Conservation (phyloP, 2,888 invertebrate genomes). For the Deilephila elpenor region DNA sequence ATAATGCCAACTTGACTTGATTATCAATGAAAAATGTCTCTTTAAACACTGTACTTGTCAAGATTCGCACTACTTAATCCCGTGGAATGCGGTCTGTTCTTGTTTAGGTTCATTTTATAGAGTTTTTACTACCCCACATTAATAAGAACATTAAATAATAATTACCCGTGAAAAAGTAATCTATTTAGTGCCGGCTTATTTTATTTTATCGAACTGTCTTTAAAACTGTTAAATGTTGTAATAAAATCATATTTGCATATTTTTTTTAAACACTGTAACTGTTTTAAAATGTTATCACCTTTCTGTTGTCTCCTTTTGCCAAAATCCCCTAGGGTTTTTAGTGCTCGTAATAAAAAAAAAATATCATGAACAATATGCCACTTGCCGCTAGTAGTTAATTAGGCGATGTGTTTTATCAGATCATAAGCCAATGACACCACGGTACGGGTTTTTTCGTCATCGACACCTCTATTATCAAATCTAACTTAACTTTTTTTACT, state of each 20-base stretch:
- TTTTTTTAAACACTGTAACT: background rate
- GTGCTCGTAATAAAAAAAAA: background rate
- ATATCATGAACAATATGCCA: background rate
- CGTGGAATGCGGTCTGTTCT: background rate
- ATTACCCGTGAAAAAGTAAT: too few species aligned
- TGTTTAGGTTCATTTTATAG: background rate
- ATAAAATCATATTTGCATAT: too few species aligned
- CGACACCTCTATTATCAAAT: conserved; percentile 26
- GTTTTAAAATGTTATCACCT: background rate
- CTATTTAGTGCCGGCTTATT: too few species aligned
- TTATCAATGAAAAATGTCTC: conserved; percentile 21
- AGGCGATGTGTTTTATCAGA: conserved; percentile 15
- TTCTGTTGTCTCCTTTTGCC: background rate
- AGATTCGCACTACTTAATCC: background rate
- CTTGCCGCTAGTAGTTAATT: background rate
- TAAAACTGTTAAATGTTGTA: too few species aligned
- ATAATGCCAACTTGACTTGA: conserved; percentile 27
- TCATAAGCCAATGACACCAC: conserved; percentile 14
- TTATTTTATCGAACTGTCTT: too few species aligned
- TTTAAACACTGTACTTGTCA: conserved; percentile 1
- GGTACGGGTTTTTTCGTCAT: background rate
- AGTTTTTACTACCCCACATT: background rate
- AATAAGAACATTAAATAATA: too few species aligned
- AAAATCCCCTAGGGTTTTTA: background rate
- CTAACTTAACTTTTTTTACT: conserved; percentile 17